Evolutionary conservation across 2,888 invertebrate species (phyloP).

Genomic region (Podabrus alpinus): DNA sequence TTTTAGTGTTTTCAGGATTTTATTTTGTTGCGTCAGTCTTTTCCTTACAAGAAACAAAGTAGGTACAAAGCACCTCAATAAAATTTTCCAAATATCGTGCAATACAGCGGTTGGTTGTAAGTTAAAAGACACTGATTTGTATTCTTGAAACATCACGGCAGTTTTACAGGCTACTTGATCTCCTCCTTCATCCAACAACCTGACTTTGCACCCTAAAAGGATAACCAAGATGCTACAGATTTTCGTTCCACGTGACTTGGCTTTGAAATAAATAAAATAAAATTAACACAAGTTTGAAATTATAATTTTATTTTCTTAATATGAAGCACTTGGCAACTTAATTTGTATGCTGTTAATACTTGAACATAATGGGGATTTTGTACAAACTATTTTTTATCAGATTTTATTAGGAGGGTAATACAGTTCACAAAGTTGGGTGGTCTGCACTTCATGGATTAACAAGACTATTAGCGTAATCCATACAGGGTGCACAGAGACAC

Average conservation of each 20-base stretch:
- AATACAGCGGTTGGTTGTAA: slow-evolving; percentile 42
- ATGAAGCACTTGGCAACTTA: neutral
- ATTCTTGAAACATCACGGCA: slow-evolving; percentile 45
- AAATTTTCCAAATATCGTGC: slow-evolving; percentile 45
- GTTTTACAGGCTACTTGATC: slow-evolving; percentile 52
- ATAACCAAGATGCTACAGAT: slow-evolving; percentile 18
- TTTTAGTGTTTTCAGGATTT: slow-evolving; percentile 9
- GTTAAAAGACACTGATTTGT: slow-evolving; percentile 49
- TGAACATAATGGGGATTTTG: neutral
- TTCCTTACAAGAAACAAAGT: slow-evolving; percentile 44
- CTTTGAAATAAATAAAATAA: slow-evolving; percentile 11
- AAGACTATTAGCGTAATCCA: slow-evolving; percentile 55
- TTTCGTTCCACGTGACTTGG: slow-evolving; percentile 33
- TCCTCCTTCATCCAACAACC: slow-evolving; percentile 23
- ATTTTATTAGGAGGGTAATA: neutral
- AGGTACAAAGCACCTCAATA: slow-evolving; percentile 48
- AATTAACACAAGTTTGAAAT: slow-evolving; percentile 7
- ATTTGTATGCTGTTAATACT: neutral
- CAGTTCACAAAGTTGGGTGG: slow-evolving; percentile 30
- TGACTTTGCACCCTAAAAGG: slow-evolving; percentile 31
- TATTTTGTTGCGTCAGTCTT: slow-evolving; percentile 27
- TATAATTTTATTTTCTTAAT: neutral
- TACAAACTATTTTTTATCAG: neutral
- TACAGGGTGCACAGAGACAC: slow-evolving; percentile 43
- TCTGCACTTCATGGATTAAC: slow-evolving; percentile 49